phyloP scores from a whole-genome alignment of 2,888 invertebrate genomes.

The Altica lythri region DNA sequence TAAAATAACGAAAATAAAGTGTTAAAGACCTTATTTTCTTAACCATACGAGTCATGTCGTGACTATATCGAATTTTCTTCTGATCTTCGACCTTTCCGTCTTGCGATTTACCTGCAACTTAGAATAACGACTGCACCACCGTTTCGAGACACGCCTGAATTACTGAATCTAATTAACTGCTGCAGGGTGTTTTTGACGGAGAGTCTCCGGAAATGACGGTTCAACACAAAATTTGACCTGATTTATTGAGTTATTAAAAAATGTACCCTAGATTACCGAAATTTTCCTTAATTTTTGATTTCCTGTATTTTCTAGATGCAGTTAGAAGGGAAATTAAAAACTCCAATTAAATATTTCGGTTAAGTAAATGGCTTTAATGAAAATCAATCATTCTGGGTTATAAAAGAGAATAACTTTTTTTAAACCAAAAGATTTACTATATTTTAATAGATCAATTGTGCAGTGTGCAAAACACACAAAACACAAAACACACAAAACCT shows the following conservation, averaged over 20 bases:
- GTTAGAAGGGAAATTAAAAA: not conserved
- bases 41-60: conserved; percentile 14
- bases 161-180: conserved; percentile 21
- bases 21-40: conserved; percentile 1
- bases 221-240: conserved; percentile 13
- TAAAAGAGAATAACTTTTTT: too few species aligned
- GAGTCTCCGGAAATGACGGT: conserved; percentile 14
- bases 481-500: too few species aligned
- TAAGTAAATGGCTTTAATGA: too few species aligned
- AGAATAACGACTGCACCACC: conserved; percentile 17
- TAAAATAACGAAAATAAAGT: not conserved
- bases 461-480: too few species aligned
- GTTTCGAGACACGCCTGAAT: conserved; percentile 14
- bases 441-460: too few species aligned
- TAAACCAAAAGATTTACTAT: too few species aligned
- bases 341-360: not conserved
- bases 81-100: conserved; percentile 13
- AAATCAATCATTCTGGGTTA: too few species aligned
- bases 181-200: conserved; percentile 6
- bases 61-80: conserved; percentile 14
- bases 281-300: conserved; percentile 11
- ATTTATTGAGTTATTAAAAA: conserved; percentile 18
- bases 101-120: conserved; percentile 16
- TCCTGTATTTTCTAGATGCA: not conserved
- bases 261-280: conserved; percentile 2